phyloP scores from a whole-genome alignment of 1,140 invertebrate species.

The Euura saliciscinereae region DNA sequence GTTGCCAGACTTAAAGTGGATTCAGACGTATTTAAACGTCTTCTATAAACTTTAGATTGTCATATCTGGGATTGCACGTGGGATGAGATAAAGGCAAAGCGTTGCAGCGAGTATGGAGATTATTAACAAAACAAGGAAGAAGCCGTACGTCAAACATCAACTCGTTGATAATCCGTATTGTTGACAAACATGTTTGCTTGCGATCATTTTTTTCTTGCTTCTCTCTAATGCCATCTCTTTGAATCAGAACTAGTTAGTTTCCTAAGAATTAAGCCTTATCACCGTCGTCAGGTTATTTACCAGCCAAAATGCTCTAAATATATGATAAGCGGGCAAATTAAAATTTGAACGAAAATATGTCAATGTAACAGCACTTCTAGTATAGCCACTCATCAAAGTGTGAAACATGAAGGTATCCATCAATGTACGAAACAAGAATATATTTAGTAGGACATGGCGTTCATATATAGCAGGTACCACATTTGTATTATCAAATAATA shows the following conservation, averaged over 20 bases:
- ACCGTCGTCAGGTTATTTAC: not conserved
- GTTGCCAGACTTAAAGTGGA: no score
- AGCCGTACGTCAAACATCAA: not conserved
- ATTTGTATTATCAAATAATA: no score
- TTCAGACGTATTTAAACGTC: not conserved
- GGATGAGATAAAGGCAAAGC: not conserved
- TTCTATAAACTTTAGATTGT: not conserved
- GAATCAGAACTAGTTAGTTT: not conserved
- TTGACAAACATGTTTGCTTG: not conserved
- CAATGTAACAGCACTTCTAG: no score
- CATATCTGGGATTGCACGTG: not conserved
- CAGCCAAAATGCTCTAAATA: not conserved
- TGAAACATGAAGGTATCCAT: no score
- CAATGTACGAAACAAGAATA: no score
- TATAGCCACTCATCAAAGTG: no score
- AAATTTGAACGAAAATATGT: no score
- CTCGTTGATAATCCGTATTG: not conserved
- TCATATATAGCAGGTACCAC: no score
- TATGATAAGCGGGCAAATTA: no score
- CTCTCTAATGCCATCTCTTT: not conserved
- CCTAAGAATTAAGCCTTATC: not conserved
- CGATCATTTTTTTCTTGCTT: not conserved
- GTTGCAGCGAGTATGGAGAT: no score
- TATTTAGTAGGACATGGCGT: no score
- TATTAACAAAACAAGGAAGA: not conserved